These are phyloP conservation scores for Microtus montanus DNA, from an alignment of 2,113 vertebrate species.

Conservation along the genomic window DNA sequence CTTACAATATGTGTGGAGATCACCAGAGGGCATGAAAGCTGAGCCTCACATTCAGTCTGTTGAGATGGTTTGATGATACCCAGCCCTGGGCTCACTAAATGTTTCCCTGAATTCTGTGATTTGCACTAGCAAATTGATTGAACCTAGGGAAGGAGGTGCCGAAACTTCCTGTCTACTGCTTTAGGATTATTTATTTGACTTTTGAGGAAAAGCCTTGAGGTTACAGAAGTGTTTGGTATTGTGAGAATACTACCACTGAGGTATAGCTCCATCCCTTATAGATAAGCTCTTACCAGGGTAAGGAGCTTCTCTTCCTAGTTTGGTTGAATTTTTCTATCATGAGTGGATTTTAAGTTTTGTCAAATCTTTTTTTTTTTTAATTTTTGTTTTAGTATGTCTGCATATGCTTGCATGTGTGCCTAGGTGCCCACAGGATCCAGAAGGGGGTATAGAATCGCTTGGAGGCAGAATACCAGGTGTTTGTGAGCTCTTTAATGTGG, in stretches of 20 bases:
- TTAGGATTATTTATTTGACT: background rate
- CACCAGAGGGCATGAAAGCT: background rate
- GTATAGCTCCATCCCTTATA: background rate
- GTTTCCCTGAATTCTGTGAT: background rate
- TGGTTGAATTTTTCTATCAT: background rate
- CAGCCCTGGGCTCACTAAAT: background rate
- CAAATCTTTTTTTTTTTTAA: background rate
- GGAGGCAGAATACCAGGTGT: background rate
- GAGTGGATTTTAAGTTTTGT: background rate
- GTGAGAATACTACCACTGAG: background rate
- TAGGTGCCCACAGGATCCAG: background rate
- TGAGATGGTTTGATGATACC: background rate
- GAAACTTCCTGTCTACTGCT: background rate
- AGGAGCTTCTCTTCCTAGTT: background rate
- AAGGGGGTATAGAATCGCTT: background rate
- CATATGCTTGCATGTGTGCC: background rate
- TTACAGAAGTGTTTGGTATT: background rate
- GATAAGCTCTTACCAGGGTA: background rate
- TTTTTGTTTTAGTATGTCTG: background rate
- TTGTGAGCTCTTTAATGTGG: background rate
- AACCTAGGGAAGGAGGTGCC: background rate
- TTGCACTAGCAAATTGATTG: background rate
- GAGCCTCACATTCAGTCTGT: background rate
- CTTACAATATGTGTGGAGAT: background rate
- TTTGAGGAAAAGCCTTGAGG: background rate